A percentile compares a stretch with the other conserved stretches of the same genome.
phyloP scores from a whole-genome alignment of 64 coral and sea anemone species.

The Stylophora pistillata region DNA sequence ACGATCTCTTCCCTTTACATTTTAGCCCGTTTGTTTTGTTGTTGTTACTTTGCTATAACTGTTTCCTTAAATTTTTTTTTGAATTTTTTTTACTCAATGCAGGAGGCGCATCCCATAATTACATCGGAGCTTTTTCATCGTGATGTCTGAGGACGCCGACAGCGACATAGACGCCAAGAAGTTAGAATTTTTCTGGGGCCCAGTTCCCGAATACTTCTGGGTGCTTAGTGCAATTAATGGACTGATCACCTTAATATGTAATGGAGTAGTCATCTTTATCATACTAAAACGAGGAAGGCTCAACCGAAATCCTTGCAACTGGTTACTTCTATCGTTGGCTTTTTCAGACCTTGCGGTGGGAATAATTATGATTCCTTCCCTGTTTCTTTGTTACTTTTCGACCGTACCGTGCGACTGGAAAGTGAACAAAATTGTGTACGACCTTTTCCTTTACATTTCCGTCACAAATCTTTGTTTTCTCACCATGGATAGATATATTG shows the following conservation, averaged over 20 bases:
- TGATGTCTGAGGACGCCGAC: background rate
- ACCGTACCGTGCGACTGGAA: slow-evolving; percentile 51
- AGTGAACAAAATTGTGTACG: slow-evolving; percentile 60
- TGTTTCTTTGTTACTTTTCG: slow-evolving; percentile 61
- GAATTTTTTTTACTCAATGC: background rate
- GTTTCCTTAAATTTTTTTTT: no score
- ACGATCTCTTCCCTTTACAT: no score
- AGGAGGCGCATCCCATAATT: background rate
- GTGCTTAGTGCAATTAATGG: slow-evolving; percentile 42
- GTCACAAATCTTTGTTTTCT: slow-evolving; percentile 64
- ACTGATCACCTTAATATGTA: slow-evolving; percentile 61
- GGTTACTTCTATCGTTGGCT: slow-evolving; percentile 62
- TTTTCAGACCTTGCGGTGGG: slow-evolving; percentile 53
- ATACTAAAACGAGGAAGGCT: slow-evolving; percentile 42
- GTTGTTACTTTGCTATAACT: no score
- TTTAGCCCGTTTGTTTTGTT: no score
- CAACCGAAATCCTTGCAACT: slow-evolving; percentile 55
- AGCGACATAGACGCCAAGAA: slow-evolving; percentile 9
- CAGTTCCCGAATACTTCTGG: slow-evolving; percentile 63
- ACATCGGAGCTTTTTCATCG: background rate
- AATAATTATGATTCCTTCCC: slow-evolving; percentile 64
- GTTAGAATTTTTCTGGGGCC: slow-evolving; percentile 25
- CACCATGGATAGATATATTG: slow-evolving; percentile 67
- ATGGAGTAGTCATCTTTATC: slow-evolving; percentile 59
- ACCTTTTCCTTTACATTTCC: slow-evolving; percentile 62